A percentile compares a stretch with the other conserved stretches of the same genome.
Conservation (phyloP, 2,888 invertebrate species). For the Kryphioiulus occultus region DNA sequence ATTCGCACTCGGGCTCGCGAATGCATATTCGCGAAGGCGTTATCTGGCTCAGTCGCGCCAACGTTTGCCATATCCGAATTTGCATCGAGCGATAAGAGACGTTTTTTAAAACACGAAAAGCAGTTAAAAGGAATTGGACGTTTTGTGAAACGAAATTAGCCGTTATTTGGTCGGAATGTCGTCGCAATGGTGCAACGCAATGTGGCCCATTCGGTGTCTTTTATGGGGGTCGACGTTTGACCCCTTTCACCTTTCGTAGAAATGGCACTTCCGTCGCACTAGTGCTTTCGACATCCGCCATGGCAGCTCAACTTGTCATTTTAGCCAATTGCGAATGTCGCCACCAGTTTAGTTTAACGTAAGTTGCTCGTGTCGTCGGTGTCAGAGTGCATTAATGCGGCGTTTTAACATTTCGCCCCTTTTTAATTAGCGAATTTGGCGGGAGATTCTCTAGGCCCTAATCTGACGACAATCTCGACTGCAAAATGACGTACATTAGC, state of each 20-base stretch:
- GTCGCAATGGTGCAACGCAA: neutral
- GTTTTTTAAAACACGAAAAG: neutral
- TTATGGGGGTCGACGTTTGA: neutral
- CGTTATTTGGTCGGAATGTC: neutral
- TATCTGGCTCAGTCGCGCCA: neutral
- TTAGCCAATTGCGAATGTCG: neutral
- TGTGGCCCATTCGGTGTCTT: neutral
- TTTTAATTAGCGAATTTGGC: conserved; percentile 25
- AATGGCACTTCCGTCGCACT: neutral
- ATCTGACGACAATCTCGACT: neutral
- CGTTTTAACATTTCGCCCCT: neutral
- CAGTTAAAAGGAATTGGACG: conserved; percentile 22
- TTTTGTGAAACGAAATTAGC: neutral
- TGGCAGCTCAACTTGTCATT: neutral
- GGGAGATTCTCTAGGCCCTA: neutral
- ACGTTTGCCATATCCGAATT: neutral
- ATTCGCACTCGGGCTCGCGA: neutral
- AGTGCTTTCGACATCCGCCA: neutral
- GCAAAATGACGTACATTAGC: neutral
- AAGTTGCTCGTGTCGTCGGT: neutral
- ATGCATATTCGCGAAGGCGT: neutral
- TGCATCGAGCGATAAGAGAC: neutral
- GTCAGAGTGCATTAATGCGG: neutral
- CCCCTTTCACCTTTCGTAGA: neutral
- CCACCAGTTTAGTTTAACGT: too few relatives aligned